Evolutionary conservation across 1,140 invertebrate genomes (phyloP).

Genomic region (Drosophila saltans): DNA sequence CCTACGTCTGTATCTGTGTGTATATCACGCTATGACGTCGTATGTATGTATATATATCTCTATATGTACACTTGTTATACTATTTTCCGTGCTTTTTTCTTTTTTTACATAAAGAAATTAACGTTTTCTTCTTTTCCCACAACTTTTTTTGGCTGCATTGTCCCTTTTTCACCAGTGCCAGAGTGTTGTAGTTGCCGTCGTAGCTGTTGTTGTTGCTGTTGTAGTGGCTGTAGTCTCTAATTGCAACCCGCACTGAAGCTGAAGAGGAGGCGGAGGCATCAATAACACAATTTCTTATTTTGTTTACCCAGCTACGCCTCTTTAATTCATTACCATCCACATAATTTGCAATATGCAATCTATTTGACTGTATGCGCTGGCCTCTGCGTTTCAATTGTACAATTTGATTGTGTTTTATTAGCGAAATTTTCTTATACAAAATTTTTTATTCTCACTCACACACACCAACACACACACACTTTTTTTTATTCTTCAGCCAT

Average conservation of each 20-base stretch:
- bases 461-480: constrained; percentile 4
- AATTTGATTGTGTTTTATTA: constrained; percentile 50
- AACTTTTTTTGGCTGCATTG: constrained; percentile 31
- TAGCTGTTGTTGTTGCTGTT: constrained; percentile 6
- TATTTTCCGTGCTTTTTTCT: constrained; percentile 23
- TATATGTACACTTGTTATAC: constrained; percentile 42
- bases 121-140: constrained; percentile 12
- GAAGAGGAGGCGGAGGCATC: constrained; percentile 41
- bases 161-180: constrained; percentile 24
- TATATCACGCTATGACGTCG: constrained; percentile 49
- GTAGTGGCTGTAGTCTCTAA: constrained; percentile 30
- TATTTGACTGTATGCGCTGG: constrained; percentile 5
- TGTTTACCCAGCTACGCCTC: background rate
- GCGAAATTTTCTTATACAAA: constrained; percentile 54
- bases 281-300: constrained; percentile 41
- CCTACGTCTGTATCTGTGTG: constrained; percentile 39
- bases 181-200: background rate
- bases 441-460: constrained; percentile 43
- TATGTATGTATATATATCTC: constrained; percentile 37
- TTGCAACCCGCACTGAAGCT: constrained; percentile 42
- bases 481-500: constrained; percentile 39
- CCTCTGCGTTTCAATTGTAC: constrained; percentile 9
- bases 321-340: background rate
- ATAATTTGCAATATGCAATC: background rate
- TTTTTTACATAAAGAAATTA: constrained; percentile 37